These are phyloP conservation scores for Neoarius graeffei DNA, from an alignment of 2,113 vertebrate species.

Conservation along the genomic window DNA sequence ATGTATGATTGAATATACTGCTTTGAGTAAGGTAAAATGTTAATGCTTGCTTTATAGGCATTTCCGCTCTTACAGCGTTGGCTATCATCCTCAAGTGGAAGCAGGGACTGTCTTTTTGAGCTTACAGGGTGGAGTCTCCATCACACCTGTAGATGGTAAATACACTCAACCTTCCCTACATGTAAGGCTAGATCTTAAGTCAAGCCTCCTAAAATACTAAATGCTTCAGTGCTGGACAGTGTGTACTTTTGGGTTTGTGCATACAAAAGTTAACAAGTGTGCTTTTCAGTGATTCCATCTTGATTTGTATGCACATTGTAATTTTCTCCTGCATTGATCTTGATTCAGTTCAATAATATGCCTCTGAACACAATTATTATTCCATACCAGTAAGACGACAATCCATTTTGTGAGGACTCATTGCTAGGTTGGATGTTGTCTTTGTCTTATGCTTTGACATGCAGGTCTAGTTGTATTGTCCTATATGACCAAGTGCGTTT, in stretches of 20 bases:
- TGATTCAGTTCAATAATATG: not conserved
- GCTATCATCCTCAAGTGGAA: constrained; percentile 52
- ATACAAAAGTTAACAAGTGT: not conserved
- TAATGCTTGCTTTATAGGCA: constrained; percentile 48
- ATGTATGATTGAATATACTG: not conserved
- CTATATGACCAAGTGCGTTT: not conserved
- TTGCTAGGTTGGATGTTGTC: not conserved
- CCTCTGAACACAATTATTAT: not conserved
- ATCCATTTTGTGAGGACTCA: not conserved
- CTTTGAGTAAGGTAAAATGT: not conserved
- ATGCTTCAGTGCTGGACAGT: not conserved
- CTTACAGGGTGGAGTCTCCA: constrained; percentile 22
- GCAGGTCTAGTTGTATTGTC: not conserved
- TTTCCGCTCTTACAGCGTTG: constrained; percentile 59
- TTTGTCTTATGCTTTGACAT: not conserved
- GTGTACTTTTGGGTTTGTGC: not conserved
- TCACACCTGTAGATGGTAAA: constrained; percentile 66
- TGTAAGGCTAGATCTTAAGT: not conserved
- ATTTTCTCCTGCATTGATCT: no score
- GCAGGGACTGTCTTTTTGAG: constrained; percentile 46
- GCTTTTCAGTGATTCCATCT: not conserved
- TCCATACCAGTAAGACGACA: not conserved
- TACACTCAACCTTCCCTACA: not conserved
- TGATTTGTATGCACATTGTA: no score
- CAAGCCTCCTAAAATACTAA: not conserved